Evolutionary conservation across 1,140 invertebrate genomes (phyloP).

Genomic region (Ooceraea biroi): DNA sequence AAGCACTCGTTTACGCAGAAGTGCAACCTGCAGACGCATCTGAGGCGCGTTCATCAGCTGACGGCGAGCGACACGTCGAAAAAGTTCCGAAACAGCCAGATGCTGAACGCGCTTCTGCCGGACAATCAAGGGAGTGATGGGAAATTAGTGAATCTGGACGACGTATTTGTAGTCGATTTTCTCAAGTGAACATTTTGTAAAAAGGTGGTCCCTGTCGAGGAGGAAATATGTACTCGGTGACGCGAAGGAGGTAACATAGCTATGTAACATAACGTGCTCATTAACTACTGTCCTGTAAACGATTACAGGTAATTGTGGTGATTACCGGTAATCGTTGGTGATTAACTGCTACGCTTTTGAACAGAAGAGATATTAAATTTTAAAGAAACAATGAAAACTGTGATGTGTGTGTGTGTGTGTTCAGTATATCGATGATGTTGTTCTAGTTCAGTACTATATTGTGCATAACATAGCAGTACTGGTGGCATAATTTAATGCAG

Average conservation of each 20-base stretch:
- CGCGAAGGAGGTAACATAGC: not conserved
- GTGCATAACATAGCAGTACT: conserved; percentile 38
- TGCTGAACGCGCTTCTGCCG: conserved; percentile 70
- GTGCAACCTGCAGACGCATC: conserved; percentile 88
- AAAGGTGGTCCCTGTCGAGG: not conserved
- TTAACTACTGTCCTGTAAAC: conserved; percentile 9
- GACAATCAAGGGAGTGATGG: conserved; percentile 63
- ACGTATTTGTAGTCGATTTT: conserved; percentile 79
- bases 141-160: conserved; percentile 76
- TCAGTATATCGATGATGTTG: conserved; percentile 42
- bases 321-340: not conserved
- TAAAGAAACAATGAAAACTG: conserved; percentile 44
- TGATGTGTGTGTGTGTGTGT: conserved; percentile 33
- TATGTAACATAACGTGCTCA: not conserved
- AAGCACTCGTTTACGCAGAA: conserved; percentile 88
- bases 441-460: too few relatives aligned
- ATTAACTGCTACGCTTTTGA: conserved; percentile 4
- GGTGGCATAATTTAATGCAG: conserved; percentile 19
- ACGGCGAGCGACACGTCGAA: conserved; percentile 68
- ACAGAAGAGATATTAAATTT: conserved; percentile 12
- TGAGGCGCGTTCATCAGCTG: conserved; percentile 86
- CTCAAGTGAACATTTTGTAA: conserved; percentile 63
- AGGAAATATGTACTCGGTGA: not conserved
- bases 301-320: too few relatives aligned
- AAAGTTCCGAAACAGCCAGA: conserved; percentile 70